Base-by-base conservation (phyloP, 2,888 invertebrate species). In the Eulithis prunata region DNA sequence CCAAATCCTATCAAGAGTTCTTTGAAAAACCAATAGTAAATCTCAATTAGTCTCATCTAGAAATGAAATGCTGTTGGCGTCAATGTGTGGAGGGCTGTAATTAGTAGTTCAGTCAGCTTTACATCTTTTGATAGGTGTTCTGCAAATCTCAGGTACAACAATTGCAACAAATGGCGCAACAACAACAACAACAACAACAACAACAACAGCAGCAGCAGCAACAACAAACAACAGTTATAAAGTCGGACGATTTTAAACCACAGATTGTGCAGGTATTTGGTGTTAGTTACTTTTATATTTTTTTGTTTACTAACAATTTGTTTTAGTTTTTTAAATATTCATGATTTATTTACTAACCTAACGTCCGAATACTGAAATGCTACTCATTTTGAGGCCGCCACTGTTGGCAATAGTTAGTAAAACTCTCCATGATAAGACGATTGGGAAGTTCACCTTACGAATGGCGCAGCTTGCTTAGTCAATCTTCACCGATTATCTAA, bases 141-240 rank as follows among this genome's bases (percentile, higher is more conserved):
- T 73, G 71, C 68, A 81, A 74, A 32, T 59, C 74, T 12, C 73
- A 75, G 45, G 70, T 82, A 7, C 81, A 93, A 79, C 84, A 94
- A 80, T 86, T 72, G 51, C 75, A 81, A 52, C 73, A 72, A 58
- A 55, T 68, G 14, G 66, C 64, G 1, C 84, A 84, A 3, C 84
- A 84, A 6, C 85, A 83, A 6, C 80, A 80, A 6, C 83, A 85
- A 12, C 84, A 78, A 66, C 83, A 83, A 38, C 86, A 84, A 7
- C 83, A 82, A 8, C 79, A 78, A 72, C 84, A 94, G 79, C 88
- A 91, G 76, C 78, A 89, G 60, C 75, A 78, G 66, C 83, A 83
- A 41, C 86, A 87, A 65, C 90, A 91, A 71, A 79, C 92, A 72
- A 87, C 94, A 81, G 93, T 94, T 78, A 93, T 91, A 79, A 89